These are phyloP conservation scores for Horisme vitalbata DNA, from an alignment of 2,888 invertebrate species.

Conservation along the genomic window DNA sequence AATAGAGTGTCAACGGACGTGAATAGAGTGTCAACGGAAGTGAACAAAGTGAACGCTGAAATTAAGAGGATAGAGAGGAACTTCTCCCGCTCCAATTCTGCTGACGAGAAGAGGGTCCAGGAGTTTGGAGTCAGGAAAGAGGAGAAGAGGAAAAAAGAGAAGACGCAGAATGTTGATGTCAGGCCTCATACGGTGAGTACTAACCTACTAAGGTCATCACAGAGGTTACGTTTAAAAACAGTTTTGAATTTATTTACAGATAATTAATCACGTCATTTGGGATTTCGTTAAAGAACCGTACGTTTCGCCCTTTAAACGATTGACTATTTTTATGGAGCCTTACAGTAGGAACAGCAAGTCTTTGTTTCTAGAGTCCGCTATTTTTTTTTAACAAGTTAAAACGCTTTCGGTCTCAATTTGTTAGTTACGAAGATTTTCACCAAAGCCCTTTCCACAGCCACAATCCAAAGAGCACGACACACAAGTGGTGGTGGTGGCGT, in stretches of 20 bases:
- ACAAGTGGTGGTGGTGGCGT: constrained; percentile 33
- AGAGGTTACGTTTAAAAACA: no score
- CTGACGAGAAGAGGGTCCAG: constrained; percentile 49
- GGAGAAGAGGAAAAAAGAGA: constrained; percentile 42
- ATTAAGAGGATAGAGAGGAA: constrained; percentile 53
- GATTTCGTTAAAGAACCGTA: no score
- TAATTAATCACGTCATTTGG: no score
- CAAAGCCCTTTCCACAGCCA: constrained; percentile 42
- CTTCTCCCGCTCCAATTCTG: constrained; percentile 58
- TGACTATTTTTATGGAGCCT: no score
- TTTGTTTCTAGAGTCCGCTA: no score
- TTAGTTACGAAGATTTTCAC: no score
- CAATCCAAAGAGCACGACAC: constrained; percentile 40
- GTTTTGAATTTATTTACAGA: no score
- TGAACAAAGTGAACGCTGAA: constrained; percentile 42
- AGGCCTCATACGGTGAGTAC: constrained; percentile 64
- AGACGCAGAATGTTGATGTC: constrained; percentile 60
- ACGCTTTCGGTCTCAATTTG: no score
- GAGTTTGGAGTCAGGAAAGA: constrained; percentile 36
- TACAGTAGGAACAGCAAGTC: no score
- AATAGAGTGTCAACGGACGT: constrained; percentile 41
- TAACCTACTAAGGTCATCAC: neutral
- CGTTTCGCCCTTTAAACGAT: no score
- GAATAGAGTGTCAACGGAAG: constrained; percentile 39
- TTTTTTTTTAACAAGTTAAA: no score